These are phyloP conservation scores for Octodon degus DNA, from an alignment of 2,113 vertebrate genomes.

Conservation along the genomic window DNA sequence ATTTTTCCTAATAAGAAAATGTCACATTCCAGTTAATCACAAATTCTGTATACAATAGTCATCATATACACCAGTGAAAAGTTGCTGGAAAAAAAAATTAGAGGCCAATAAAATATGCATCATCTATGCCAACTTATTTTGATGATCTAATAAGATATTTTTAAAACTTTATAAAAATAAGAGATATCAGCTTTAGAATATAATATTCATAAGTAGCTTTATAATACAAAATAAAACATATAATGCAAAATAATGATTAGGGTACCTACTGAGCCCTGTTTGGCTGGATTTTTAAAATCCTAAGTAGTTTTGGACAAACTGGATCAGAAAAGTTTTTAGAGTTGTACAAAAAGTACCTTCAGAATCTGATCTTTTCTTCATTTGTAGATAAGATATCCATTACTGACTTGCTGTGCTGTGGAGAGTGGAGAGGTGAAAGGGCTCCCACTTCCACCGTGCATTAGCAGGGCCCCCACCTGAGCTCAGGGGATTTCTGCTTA, in stretches of 20 bases:
- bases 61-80: not conserved
- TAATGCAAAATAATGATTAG: slow-evolving; percentile 4
- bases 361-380: slow-evolving; percentile 6
- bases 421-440: not conserved
- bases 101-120: slow-evolving; percentile 32
- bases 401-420: not conserved
- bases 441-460: not conserved
- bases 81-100: slow-evolving; percentile 24
- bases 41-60: not conserved
- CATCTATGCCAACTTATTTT: not conserved
- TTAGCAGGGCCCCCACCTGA: not conserved
- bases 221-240: slow-evolving; percentile 3
- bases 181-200: not conserved
- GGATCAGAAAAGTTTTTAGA: not conserved
- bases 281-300: not conserved
- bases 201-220: not conserved
- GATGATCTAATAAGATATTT: slow-evolving; percentile 33
- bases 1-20: not conserved
- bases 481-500: not conserved
- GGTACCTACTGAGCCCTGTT: not conserved
- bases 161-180: slow-evolving; percentile 31
- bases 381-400: not conserved
- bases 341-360: not conserved
- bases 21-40: slow-evolving; percentile 12
- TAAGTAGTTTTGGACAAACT: not conserved